Base-by-base conservation (phyloP, 1,140 invertebrate genomes). In the Drosophila rufa region DNA sequence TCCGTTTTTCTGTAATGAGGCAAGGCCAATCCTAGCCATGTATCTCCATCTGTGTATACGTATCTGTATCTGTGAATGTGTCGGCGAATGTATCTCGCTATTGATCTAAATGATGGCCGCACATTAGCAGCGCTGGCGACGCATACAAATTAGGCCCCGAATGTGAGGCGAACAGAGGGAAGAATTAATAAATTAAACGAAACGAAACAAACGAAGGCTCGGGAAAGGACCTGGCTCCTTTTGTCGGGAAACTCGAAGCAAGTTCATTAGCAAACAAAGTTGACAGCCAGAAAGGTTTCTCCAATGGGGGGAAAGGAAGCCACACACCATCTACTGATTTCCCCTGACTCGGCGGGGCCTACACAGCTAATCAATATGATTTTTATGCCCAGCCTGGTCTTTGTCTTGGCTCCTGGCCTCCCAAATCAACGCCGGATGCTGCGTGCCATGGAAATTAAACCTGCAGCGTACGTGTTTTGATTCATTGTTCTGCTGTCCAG, bases 201-300 rank as follows among this genome's bases (percentile, higher is more conserved):
- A 84, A 78, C 68, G 47, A 76, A 85, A 73, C 57, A 11, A 43
- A 43, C 42, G 55, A 53, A 79, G 65, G 71, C 65, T 36, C 33
- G 30, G 8, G 8, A 70, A 60, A 57, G 51, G 40, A 33, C 46
- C 60, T 47, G 25, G 33, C 25, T 65, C 19, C 27, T 4, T 50
- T 65, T 17, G 61, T 27, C 40, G 27, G 30, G 14, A 15, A 43
- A 61, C 58, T 66, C 42, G 69, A 73, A 73, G 66, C 75, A 79
- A 83, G 84, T 90, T 89, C 85, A 89, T 89, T 89, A 89, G 85
- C 82, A 81, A 89, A 89, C 80, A 89, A 89, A 84, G 84, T 84
- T 90, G 84, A 90, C 84, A 90, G 81, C 75, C 66, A 43, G 76
- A 56, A 80, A 80, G 80, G 71, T 70, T 83, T 59, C 51, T 50